These are phyloP conservation scores for Telmatherina bonti DNA, from an alignment of 2,797 vertebrate species.

Conservation along the genomic window DNA sequence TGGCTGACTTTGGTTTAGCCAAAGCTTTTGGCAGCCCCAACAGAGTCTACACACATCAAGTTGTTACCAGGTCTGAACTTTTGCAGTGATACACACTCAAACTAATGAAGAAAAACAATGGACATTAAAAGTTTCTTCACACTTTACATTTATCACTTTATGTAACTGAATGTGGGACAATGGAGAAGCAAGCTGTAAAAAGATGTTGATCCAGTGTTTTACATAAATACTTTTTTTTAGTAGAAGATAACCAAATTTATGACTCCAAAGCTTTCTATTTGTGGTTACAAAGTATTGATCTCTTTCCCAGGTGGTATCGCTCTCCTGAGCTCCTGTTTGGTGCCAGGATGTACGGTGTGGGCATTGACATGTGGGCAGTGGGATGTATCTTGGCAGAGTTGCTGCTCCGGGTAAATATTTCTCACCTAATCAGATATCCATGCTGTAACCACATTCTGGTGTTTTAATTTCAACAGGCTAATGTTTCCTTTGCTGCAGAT, in stretches of 20 bases:
- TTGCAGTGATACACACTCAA: not conserved
- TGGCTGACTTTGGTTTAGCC: constrained; percentile 97
- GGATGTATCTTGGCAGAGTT: constrained; percentile 97
- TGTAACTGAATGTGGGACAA: not conserved
- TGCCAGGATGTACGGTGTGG: constrained; percentile 96
- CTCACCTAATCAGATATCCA: constrained; percentile 19
- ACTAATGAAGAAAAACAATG: not conserved
- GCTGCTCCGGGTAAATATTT: constrained; percentile 88
- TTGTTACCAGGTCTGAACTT: constrained; percentile 91
- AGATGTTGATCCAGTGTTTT: not conserved
- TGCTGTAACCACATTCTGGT: not conserved
- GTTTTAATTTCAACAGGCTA: constrained; percentile 2
- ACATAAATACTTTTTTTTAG: not conserved
- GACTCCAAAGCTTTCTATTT: not conserved
- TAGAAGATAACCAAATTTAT: not conserved
- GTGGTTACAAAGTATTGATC: constrained; percentile 9
- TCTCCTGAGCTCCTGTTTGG: constrained; percentile 96
- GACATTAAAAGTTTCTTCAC: not conserved
- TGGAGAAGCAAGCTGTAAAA: not conserved
- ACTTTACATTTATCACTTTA: too few relatives aligned
- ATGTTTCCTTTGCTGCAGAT: constrained; percentile 80
- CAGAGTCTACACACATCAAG: constrained; percentile 96
- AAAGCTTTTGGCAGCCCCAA: constrained; percentile 98
- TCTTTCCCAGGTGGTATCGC: constrained; percentile 91
- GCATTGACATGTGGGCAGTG: constrained; percentile 99